Evolutionary conservation across 2,888 invertebrate species (phyloP), one percentile per base, ranked within the genome.

Genomic region (Latrodectus hesperus): DNA sequence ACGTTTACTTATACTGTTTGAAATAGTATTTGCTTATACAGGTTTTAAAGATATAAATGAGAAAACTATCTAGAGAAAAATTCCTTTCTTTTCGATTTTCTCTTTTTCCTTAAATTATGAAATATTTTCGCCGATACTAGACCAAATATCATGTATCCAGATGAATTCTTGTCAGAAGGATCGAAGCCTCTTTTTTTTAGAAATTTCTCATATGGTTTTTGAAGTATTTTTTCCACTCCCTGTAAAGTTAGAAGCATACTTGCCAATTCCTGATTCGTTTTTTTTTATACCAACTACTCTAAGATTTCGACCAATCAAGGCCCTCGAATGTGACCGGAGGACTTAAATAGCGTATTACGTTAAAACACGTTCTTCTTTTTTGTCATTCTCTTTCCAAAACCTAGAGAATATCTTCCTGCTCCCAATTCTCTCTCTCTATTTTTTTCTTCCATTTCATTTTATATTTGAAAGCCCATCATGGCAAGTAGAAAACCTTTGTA

Each of bases 271-370:
- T 68, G 49, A 67, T 75, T 70, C 75, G 75, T 70, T 75, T 82
- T 70, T 78, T 17, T 51, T 38, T 68, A 38, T 74, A 68, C 55
- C 53, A 17, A 53, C 82, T 75, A 75, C 75, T 82, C 75, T 60
- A 68, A 82, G 82, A 82, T 82, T 82, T 74, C 70, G 38, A 70
- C 82, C 82, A 82, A 82, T 82, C 82, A 82, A 75, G 75, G 60
- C 26, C 74, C 82, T 75, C 60, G 82, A 75, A 82, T 82, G 82
- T 82, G 82, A 82, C 82, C 75, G 74, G 82, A 55, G 82, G 82
- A 82, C 82, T 75, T 82, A 82, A 82, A 82, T 75, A 82, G 75
- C 75, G 55, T 82, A 82, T 82, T 82, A 82, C 82, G 82, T 82
- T 60, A 60, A 60, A 60, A 60, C 60, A 60, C 60, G 60, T 60